phyloP scores from a whole-genome alignment of 2,888 invertebrate species.

The Pteria penguin region DNA sequence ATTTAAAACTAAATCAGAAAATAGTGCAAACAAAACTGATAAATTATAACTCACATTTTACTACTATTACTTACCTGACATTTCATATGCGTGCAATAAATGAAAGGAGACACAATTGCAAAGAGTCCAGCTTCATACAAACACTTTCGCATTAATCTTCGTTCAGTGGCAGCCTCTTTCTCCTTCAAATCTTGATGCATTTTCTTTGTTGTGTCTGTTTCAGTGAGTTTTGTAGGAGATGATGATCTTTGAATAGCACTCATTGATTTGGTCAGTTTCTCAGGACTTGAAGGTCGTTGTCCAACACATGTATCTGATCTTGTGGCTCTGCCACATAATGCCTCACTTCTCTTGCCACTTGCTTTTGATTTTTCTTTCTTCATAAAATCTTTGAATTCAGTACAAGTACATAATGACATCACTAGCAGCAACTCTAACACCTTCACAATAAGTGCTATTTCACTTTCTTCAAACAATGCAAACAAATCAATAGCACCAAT shows the following conservation, averaged over 20 bases:
- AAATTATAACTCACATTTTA: not conserved
- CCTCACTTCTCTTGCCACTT: constrained; percentile 35
- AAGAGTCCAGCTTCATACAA: constrained; percentile 59
- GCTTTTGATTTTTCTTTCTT: constrained; percentile 42
- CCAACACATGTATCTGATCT: constrained; percentile 18
- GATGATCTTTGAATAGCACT: constrained; percentile 29
- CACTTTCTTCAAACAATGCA: constrained; percentile 45
- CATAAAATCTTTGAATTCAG: constrained; percentile 48
- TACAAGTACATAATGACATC: constrained; percentile 57
- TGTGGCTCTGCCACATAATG: constrained; percentile 1
- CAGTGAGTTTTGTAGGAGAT: constrained; percentile 12
- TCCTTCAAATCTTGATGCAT: constrained; percentile 49
- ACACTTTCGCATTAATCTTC: constrained; percentile 59
- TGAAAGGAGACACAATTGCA: constrained; percentile 49
- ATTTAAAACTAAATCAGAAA: too few species aligned
- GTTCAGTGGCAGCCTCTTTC: constrained; percentile 60
- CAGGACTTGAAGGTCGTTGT: constrained; percentile 16
- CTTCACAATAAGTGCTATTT: constrained; percentile 49
- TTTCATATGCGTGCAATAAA: constrained; percentile 46
- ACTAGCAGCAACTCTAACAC: constrained; percentile 52
- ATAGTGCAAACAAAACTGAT: too few species aligned
- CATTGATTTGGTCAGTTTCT: constrained; percentile 17
- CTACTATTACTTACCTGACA: constrained; percentile 45
- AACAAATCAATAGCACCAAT: constrained; percentile 32
- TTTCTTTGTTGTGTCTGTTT: constrained; percentile 10